A percentile compares a stretch with the other conserved stretches of the same genome.
These are phyloP conservation scores for Toxonevra muliebris DNA, from an alignment of 2,888 invertebrate species.

Conservation along the genomic window DNA sequence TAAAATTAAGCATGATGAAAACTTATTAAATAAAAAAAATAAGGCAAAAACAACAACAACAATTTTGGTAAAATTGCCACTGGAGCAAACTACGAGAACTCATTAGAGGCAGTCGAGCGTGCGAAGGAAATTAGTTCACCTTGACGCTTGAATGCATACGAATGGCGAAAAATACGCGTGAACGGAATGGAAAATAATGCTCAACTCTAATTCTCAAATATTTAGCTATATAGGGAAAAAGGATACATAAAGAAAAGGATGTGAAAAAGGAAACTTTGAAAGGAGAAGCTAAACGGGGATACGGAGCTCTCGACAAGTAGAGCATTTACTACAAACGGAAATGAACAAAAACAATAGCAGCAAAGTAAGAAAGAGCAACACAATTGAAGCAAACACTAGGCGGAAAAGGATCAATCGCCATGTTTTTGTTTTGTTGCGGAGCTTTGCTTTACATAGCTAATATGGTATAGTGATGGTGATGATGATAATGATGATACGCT, in stretches of 20 bases:
- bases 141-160: slow-evolving; percentile 58
- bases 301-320: too few relatives aligned
- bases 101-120: slow-evolving; percentile 57
- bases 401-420: slow-evolving; percentile 17
- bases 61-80: not conserved
- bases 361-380: not conserved
- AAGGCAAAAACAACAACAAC: not conserved
- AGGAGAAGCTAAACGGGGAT: not conserved
- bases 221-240: too few relatives aligned
- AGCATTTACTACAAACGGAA: slow-evolving; percentile 12
- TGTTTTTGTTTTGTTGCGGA: not conserved
- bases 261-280: slow-evolving; percentile 5
- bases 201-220: not conserved
- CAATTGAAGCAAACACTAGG: not conserved
- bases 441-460: not conserved
- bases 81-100: slow-evolving; percentile 16
- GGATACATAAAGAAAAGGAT: not conserved
- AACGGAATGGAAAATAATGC: slow-evolving; percentile 11
- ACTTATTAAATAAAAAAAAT: not conserved
- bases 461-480: not conserved
- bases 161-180: slow-evolving; percentile 39
- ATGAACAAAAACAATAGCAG: slow-evolving; percentile 25
- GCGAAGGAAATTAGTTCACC: slow-evolving; percentile 61
- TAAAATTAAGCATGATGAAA: too few relatives aligned
- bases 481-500: not conserved